Conservation (phyloP, 2,113 vertebrate genomes). For the Catagonus wagneri region DNA sequence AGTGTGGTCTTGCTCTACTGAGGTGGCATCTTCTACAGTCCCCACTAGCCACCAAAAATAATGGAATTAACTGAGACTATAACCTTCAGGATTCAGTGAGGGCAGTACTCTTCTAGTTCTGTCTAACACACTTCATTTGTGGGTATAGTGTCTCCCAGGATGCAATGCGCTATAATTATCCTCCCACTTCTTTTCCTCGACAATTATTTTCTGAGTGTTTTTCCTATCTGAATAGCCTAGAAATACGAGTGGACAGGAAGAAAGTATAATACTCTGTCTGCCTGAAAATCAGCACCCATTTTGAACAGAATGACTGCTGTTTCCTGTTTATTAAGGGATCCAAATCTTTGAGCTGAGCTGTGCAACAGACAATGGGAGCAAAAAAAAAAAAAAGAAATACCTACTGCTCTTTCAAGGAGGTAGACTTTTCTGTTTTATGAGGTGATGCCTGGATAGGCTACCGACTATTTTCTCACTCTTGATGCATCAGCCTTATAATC, state of each 20-base stretch:
- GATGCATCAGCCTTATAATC: slow-evolving; percentile 42
- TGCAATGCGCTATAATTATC: background rate
- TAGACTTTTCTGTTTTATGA: slow-evolving; percentile 45
- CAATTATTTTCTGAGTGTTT: background rate
- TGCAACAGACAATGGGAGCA: background rate
- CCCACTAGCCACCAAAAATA: background rate
- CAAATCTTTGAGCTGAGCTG: background rate
- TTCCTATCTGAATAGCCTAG: background rate
- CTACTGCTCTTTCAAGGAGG: background rate
- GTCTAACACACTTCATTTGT: background rate
- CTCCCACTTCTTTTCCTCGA: background rate
- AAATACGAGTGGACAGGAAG: slow-evolving; percentile 9
- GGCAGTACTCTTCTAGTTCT: background rate
- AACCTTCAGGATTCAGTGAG: background rate
- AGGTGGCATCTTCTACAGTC: background rate
- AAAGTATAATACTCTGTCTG: background rate
- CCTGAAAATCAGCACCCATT: slow-evolving; percentile 26
- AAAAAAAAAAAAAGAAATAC: background rate
- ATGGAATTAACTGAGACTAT: background rate
- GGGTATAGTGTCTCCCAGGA: background rate
- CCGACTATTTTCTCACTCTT: slow-evolving; percentile 36
- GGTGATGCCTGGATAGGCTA: background rate
- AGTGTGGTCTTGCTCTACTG: background rate
- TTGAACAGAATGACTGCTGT: slow-evolving; percentile 1
- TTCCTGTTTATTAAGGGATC: slow-evolving; percentile 10